Conservation (phyloP, 2,888 invertebrate genomes). For the Erebia palarica region DNA sequence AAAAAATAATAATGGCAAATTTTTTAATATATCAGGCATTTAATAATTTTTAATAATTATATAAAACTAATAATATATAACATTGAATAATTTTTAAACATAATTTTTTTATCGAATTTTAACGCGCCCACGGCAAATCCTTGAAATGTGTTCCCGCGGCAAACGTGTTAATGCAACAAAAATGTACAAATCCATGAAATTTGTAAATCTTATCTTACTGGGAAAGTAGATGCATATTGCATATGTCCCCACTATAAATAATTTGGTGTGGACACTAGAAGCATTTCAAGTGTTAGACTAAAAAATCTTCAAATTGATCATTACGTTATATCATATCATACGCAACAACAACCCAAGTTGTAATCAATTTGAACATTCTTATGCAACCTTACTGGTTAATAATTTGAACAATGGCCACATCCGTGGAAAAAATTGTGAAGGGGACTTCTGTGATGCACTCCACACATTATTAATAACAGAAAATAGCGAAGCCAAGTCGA, state of each 20-base stretch:
- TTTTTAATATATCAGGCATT: no score
- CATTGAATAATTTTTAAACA: no score
- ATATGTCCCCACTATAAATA: not conserved
- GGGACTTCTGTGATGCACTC: not conserved
- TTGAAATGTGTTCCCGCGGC: no score
- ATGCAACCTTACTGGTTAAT: constrained; percentile 1
- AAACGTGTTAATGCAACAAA: not conserved
- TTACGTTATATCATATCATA: not conserved
- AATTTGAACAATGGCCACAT: not conserved
- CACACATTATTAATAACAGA: not conserved
- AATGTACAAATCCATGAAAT: not conserved
- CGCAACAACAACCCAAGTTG: not conserved
- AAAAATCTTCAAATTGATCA: not conserved
- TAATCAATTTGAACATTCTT: not conserved
- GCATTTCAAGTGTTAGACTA: not conserved
- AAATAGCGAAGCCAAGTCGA: not conserved
- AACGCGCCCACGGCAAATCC: no score
- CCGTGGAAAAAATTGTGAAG: constrained; percentile 1
- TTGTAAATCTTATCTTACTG: constrained; percentile 4
- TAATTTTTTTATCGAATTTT: no score
- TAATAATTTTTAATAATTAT: no score
- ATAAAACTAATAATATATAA: no score
- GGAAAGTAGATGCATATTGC: no score
- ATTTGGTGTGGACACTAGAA: not conserved
- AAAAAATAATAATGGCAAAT: no score